Conservation (phyloP, 2,113 vertebrate genomes). For the Vimba vimba region DNA sequence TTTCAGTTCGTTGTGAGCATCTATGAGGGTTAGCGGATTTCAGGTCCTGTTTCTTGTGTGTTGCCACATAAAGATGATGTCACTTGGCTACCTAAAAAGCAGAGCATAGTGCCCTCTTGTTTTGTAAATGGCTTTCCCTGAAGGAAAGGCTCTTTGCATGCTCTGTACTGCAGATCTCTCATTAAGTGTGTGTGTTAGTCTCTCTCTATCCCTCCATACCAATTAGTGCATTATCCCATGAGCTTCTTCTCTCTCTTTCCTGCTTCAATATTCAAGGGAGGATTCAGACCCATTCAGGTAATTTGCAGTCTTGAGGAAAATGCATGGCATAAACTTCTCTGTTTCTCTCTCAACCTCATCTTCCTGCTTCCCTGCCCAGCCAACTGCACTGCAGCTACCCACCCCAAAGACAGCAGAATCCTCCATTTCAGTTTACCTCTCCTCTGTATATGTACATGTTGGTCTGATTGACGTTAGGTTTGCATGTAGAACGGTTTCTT, state of each 20-base stretch:
- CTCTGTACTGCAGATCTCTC: conserved; percentile 39
- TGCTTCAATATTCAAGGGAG: conserved; percentile 98
- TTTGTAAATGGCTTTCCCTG: conserved; percentile 15
- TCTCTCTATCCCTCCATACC: conserved; percentile 64
- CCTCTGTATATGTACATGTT: neutral
- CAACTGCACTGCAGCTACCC: conserved; percentile 64
- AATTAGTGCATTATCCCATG: conserved; percentile 86
- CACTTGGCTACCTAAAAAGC: conserved; percentile 20
- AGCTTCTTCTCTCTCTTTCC: conserved; percentile 97
- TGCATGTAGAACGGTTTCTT: conserved; percentile 3
- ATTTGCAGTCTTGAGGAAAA: conserved; percentile 64
- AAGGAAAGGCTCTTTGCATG: conserved; percentile 42
- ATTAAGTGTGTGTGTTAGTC: conserved; percentile 53
- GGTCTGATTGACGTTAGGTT: neutral
- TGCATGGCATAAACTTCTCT: conserved; percentile 75
- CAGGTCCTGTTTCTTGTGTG: conserved; percentile 9
- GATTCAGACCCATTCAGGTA: conserved; percentile 96
- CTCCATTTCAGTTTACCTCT: conserved; percentile 28
- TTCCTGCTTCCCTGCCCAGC: conserved; percentile 33
- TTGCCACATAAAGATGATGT: conserved; percentile 14
- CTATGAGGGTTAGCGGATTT: conserved; percentile 33
- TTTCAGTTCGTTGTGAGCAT: conserved; percentile 14
- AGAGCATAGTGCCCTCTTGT: conserved; percentile 11
- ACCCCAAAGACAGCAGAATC: conserved; percentile 14
- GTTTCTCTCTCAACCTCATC: conserved; percentile 54